These are phyloP conservation scores for Neotoma lepida DNA, from an alignment of 2,113 vertebrate species.

Conservation along the genomic window DNA sequence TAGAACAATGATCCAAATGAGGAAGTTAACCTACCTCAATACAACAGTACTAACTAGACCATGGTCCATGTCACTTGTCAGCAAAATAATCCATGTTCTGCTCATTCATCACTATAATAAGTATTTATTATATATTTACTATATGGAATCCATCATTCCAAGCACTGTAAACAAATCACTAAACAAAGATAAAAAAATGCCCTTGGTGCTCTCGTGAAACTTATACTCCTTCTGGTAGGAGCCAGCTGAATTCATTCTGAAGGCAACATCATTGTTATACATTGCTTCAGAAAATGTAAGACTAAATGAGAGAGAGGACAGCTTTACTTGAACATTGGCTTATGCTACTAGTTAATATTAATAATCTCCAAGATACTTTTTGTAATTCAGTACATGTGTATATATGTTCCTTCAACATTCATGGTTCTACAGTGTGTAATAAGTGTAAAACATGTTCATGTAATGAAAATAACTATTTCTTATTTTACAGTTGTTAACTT, in stretches of 20 bases:
- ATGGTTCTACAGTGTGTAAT: not conserved
- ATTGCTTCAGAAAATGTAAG: not conserved
- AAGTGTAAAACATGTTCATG: not conserved
- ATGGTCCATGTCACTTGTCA: not conserved
- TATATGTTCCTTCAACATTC: not conserved
- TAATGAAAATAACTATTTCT: not conserved
- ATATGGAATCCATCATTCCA: not conserved
- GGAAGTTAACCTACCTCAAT: not conserved
- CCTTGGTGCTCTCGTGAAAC: not conserved
- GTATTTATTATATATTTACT: not conserved
- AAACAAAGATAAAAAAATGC: not conserved
- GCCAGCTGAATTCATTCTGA: not conserved
- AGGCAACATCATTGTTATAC: not conserved
- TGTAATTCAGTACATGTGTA: not conserved
- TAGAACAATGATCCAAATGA: not conserved
- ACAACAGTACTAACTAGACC: not conserved
- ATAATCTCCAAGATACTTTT: not conserved
- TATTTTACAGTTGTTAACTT: constrained; percentile 22
- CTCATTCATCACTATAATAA: not conserved
- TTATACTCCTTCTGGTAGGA: not conserved
- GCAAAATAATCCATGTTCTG: not conserved
- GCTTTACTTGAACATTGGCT: not conserved
- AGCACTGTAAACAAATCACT: not conserved
- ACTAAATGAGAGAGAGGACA: not conserved
- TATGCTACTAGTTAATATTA: not conserved